Evolutionary conservation across 1,140 invertebrate genomes (phyloP).

Genomic region (Nasonia longicornis): DNA sequence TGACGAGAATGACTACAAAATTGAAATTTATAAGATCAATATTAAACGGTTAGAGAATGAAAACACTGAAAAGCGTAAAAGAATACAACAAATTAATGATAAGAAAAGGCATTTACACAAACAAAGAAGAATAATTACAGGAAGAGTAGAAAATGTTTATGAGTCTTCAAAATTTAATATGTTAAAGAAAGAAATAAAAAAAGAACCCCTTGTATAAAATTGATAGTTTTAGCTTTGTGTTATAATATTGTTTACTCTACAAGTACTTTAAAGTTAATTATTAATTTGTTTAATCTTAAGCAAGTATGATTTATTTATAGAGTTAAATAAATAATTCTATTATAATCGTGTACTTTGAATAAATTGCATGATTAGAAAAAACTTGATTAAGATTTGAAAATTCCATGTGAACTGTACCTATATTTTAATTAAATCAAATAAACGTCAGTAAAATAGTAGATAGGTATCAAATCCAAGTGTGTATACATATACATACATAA

Average conservation of each 20-base stretch:
- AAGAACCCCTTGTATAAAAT: not conserved
- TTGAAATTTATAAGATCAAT: not conserved
- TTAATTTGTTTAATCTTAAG: too few relatives aligned
- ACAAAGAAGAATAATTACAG: slow-evolving; percentile 1
- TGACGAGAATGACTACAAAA: slow-evolving; percentile 24
- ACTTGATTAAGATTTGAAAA: too few relatives aligned
- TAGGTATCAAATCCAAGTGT: too few relatives aligned
- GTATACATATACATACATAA: too few relatives aligned
- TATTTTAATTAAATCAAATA: too few relatives aligned
- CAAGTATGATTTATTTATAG: too few relatives aligned
- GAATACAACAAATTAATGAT: not conserved
- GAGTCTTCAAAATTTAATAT: not conserved
- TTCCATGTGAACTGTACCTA: too few relatives aligned
- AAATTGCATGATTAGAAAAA: not conserved
- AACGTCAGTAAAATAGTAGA: not conserved
- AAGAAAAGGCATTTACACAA: not conserved
- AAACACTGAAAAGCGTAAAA: slow-evolving; percentile 1
- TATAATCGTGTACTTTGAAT: too few relatives aligned
- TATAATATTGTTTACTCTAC: not conserved
- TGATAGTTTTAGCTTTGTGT: not conserved
- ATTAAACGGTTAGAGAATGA: not conserved
- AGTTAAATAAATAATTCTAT: too few relatives aligned
- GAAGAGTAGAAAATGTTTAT: not conserved
- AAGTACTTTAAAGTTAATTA: not conserved
- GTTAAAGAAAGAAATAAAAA: not conserved